A percentile compares a stretch with the other conserved stretches of the same genome.
Evolutionary conservation across 2,113 vertebrate genomes (phyloP).

Genomic region (Heloderma charlesbogerti): DNA sequence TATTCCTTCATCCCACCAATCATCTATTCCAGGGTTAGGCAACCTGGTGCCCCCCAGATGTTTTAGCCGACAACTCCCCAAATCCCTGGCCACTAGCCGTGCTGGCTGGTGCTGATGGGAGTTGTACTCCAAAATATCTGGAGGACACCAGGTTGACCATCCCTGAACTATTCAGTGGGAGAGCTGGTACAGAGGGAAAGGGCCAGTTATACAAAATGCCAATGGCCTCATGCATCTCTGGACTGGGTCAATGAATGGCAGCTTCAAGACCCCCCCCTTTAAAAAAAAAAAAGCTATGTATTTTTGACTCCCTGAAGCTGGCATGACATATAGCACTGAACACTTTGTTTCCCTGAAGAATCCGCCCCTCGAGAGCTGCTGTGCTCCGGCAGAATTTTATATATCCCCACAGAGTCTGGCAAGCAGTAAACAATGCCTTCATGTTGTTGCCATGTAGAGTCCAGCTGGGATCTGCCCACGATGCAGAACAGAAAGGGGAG

Average conservation of each 20-base stretch:
- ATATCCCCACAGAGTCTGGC: constrained; percentile 69
- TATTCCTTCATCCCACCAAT: not conserved
- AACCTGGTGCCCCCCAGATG: too few species aligned
- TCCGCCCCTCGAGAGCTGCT: constrained; percentile 63
- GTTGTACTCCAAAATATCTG: too few species aligned
- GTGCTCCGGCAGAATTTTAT: constrained; percentile 66
- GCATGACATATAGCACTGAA: constrained; percentile 37
- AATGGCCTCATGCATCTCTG: not conserved
- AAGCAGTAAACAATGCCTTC: constrained; percentile 73
- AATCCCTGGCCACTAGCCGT: too few species aligned
- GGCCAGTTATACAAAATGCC: not conserved
- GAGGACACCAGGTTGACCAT: too few species aligned
- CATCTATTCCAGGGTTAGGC: not conserved
- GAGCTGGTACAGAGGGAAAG: not conserved
- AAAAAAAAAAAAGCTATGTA: constrained; percentile 20
- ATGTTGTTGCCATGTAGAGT: constrained; percentile 67
- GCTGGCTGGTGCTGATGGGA: too few species aligned
- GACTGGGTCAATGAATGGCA: not conserved
- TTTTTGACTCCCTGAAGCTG: constrained; percentile 38
- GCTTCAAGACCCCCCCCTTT: not conserved
- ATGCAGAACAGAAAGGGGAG: constrained; percentile 39
- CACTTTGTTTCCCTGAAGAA: constrained; percentile 65
- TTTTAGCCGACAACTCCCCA: too few species aligned
- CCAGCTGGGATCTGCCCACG: constrained; percentile 72
- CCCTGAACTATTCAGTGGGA: not conserved